Base-by-base conservation (phyloP, 1,140 invertebrate species). In the Macrostomum lignano region DNA sequence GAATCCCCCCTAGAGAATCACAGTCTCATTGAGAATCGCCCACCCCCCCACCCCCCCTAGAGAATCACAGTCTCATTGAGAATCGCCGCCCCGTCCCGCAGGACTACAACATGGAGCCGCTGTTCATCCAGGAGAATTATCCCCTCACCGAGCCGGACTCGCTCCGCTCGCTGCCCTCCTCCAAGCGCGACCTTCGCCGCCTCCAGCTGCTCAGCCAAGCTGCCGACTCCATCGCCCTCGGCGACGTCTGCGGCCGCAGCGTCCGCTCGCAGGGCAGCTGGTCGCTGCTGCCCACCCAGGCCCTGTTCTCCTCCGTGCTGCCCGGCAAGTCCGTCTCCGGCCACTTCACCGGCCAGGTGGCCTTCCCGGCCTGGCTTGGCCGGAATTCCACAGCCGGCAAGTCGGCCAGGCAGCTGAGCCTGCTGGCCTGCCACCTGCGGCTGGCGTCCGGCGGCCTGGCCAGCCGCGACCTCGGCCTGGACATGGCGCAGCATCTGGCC, bases 111-210 rank as follows among this genome's bases (percentile, higher is more conserved):
- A 66, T 96, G 36, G 71, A 70, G 3, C 76, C 84, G 6, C 61
- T 98, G 13, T 96, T 98, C 60, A 77, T 96, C 0, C 81, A 94
- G 49, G 86, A 98, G 52, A 96, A 96, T 61, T 98, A 96, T 24
- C 19, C 26, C 32, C 9, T 45, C 65, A 32, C 71, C n/a, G 70
- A 75, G 48, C 74, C 84, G 50, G 58, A 86, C 32, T 67, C 71
- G 38, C 62, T 66, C 22, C 81, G 88, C 46, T 73, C 74, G 31
- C 61, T 72, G 42, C 61, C 73, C 26, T 70, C 66, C 73, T 42
- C 17, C 37, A 20, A 30, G 28, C 21, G 48, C 4, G 46, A 44
- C 22, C 51, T 51, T 36, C 33, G 40, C 34, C 38, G 42, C 21
- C 37, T 56, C n/a, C 47, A 69, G 17, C 61, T 69, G 39, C 54